Evolutionary conservation across 2,113 vertebrate genomes (phyloP).

Genomic region (Pheucticus melanocephalus): DNA sequence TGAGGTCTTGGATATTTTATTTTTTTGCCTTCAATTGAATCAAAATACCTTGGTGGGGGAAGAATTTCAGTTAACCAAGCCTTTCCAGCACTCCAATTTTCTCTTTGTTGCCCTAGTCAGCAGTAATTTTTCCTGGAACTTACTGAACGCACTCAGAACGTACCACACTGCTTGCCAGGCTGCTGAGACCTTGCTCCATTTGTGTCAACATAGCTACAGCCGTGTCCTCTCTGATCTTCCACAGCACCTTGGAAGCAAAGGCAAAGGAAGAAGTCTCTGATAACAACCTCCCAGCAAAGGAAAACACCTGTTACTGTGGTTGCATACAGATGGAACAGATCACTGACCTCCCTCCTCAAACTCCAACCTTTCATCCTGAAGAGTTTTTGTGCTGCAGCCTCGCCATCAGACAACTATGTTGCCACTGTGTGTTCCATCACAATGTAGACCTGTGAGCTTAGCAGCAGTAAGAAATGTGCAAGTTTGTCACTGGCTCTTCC

Average conservation of each 20-base stretch:
- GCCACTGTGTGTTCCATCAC: background rate
- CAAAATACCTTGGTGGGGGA: background rate
- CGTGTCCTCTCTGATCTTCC: background rate
- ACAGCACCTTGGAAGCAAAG: background rate
- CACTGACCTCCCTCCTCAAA: background rate
- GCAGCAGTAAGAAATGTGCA: background rate
- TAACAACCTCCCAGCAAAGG: background rate
- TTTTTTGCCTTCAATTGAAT: background rate
- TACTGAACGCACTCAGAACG: accelerated
- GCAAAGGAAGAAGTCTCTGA: background rate
- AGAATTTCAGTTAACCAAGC: background rate
- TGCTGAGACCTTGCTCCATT: background rate
- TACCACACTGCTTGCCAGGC: background rate
- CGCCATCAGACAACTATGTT: background rate
- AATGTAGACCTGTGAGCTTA: background rate
- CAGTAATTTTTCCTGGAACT: background rate
- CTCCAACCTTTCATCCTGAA: background rate
- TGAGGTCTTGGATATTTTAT: background rate
- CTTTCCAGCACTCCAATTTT: background rate
- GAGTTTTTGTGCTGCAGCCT: background rate
- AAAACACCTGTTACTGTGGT: background rate
- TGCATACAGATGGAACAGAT: background rate
- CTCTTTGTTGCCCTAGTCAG: background rate
- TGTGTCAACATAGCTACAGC: background rate
- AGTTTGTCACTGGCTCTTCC: background rate